Base-by-base conservation (phyloP, 2,113 vertebrate genomes). In the Periophthalmus modestus region DNA sequence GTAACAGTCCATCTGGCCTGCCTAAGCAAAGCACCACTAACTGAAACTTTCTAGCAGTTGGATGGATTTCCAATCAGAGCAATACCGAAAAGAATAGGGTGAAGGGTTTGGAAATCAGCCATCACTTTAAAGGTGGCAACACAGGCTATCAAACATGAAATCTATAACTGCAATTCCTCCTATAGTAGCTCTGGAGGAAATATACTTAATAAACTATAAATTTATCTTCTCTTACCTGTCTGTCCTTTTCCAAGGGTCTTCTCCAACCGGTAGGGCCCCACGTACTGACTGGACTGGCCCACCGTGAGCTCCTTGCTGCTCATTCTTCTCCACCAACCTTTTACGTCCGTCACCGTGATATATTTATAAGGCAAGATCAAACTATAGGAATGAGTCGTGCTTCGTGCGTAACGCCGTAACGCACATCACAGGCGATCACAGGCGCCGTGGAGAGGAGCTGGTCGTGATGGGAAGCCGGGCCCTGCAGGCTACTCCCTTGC, bases 211-310 rank as follows among this genome's bases (percentile, higher is more conserved):
- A 7, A 43, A 19, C 7, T 23, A 54, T 7, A 68, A n/a, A 55
- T n/a, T 15, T 19, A 24, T 21, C 55, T 74, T 28, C 15, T 77
- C 85, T 80, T 88, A 94, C 94, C 94, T 89, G 94, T 94, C 84
- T 94, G 94, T 34, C 94, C 94, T 78, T 94, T 94, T 72, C 94
- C 94, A 18, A 94, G 93, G 66, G 94, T 94, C 85, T 94, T 94
- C 88, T 94, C 94, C 89, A 94, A 88, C 66, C 93, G 91, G 81
- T 94, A 94, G 47, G 94, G 94, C 81, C 94, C 94, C 79, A 94
- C 94, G n/a, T 93, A 93, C 86, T 94, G 94, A 83, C 68, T 92
- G 82, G 93, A 90, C 89, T 89, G 93, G 82, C 88, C 92, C 82
- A 76, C 84, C 16, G 92, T 88, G 81, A 91, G 80, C 88, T 94